phyloP scores from a whole-genome alignment of 2,113 vertebrate species.

The Rhinogobius similis region DNA sequence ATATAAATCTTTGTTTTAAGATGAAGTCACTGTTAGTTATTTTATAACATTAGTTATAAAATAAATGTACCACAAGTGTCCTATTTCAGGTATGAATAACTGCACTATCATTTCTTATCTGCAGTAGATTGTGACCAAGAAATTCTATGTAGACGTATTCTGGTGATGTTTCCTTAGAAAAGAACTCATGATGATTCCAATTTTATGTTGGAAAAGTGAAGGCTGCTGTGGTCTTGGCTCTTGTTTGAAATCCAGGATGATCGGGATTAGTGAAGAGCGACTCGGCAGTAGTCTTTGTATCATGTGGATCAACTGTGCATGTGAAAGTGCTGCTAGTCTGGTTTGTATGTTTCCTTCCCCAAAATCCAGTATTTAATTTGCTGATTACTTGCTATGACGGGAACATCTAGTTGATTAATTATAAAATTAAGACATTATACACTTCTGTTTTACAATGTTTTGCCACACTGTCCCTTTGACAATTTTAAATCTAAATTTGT shows the following conservation, averaged over 20 bases:
- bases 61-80: not conserved
- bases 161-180: not conserved
- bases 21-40: not conserved
- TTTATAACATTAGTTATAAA: no score
- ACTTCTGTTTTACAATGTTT: no score
- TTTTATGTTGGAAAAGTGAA: not conserved
- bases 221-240: conserved; percentile 41
- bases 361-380: not conserved
- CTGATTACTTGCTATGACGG: no score
- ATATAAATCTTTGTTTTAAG: not conserved
- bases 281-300: conserved; percentile 21
- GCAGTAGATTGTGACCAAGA: not conserved
- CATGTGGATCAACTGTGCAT: conserved; percentile 43
- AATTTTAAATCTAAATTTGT: not conserved
- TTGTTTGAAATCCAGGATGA: conserved; percentile 40
- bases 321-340: conserved; percentile 31
- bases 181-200: not conserved
- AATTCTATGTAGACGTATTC: not conserved
- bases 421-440: no score
- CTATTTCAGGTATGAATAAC: not conserved
- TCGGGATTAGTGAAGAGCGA: conserved; percentile 40
- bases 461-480: conserved; percentile 14
- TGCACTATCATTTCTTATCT: not conserved
- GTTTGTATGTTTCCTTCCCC: conserved; percentile 34
- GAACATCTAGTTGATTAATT: no score